A percentile compares a stretch with the other conserved stretches of the same genome.
Evolutionary conservation across 2,113 vertebrate genomes (phyloP).

Genomic region (Chionomys nivalis): DNA sequence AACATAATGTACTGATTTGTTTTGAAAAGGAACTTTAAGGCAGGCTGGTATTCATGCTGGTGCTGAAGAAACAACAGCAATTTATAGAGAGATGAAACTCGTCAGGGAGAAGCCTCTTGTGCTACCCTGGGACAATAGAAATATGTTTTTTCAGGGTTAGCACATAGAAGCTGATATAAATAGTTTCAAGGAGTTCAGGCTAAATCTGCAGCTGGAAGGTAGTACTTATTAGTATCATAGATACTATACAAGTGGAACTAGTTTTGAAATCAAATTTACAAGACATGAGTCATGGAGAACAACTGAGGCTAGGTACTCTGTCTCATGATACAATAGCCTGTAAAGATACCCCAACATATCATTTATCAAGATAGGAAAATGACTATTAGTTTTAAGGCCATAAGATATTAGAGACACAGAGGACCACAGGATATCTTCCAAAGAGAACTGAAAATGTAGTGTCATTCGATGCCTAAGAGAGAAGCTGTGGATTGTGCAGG

Average conservation of each 20-base stretch:
- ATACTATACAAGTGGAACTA: background rate
- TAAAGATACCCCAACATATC: background rate
- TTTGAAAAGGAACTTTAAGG: background rate
- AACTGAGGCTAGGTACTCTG: background rate
- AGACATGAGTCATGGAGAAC: background rate
- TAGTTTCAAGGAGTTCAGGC: background rate
- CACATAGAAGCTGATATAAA: background rate
- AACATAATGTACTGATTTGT: background rate
- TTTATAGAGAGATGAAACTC: background rate
- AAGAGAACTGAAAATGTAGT: background rate
- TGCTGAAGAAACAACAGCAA: background rate
- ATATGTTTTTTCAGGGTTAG: background rate
- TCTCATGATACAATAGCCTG: background rate
- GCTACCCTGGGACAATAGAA: too few relatives aligned
- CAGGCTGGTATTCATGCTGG: background rate
- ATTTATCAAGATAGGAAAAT: background rate
- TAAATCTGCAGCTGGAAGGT: background rate
- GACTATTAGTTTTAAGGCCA: background rate
- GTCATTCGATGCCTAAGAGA: too few relatives aligned
- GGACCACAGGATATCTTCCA: too few relatives aligned
- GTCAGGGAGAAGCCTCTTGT: background rate
- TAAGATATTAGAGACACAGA: background rate
- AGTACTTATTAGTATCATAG: background rate
- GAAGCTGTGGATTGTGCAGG: background rate
- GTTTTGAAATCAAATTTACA: background rate